Evolutionary conservation across 2,888 invertebrate species (phyloP).

Genomic region (Tachina grossa): DNA sequence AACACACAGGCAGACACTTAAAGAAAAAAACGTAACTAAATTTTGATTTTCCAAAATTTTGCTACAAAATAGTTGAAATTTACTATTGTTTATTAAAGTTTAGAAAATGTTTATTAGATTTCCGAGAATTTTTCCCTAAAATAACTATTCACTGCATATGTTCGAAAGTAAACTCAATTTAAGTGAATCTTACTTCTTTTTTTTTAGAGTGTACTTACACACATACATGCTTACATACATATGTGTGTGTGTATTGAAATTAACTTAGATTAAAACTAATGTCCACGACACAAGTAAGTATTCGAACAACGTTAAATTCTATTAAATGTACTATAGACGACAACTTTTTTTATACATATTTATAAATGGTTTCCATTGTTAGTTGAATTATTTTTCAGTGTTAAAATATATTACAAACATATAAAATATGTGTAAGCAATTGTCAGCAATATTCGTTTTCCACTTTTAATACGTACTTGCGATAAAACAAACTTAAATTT

Average conservation of each 20-base stretch:
- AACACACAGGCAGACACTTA: too few relatives aligned
- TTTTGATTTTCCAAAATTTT: too few relatives aligned
- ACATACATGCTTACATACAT: too few relatives aligned
- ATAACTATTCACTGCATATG: too few relatives aligned
- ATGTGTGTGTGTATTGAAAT: conserved; percentile 17
- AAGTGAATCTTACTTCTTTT: too few relatives aligned
- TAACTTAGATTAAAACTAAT: conserved; percentile 54
- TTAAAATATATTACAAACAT: neutral
- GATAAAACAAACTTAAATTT: conserved; percentile 39
- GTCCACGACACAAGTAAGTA: neutral
- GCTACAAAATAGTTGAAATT: too few relatives aligned
- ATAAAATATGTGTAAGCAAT: conserved; percentile 43
- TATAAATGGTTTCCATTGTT: conserved; percentile 57
- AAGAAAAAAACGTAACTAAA: too few relatives aligned
- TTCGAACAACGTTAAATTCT: conserved; percentile 27
- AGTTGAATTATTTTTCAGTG: neutral
- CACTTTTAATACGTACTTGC: neutral
- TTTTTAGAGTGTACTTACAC: too few relatives aligned
- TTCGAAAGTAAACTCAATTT: too few relatives aligned
- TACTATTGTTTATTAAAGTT: too few relatives aligned
- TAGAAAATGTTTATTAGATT: too few relatives aligned
- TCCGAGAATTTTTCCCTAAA: too few relatives aligned
- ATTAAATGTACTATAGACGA: conserved; percentile 46
- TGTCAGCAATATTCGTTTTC: conserved; percentile 55
- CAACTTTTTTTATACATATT: conserved; percentile 16